Evolutionary conservation across 1,140 invertebrate species (phyloP).

Genomic region (Dendrolimus kikuchii): DNA sequence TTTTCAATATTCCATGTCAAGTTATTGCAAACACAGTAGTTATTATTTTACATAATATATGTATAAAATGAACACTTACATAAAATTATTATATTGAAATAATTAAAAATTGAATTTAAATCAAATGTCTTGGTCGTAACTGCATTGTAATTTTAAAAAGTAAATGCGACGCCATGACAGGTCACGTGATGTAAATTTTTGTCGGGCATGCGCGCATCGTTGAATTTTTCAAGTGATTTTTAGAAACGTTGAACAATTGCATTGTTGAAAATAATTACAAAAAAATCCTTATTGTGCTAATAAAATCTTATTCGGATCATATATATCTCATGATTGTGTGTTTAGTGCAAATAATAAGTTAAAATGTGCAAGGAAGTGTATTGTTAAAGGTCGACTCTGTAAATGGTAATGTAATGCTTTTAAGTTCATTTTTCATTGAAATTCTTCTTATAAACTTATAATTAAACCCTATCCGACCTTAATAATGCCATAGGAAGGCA

Average conservation of each 20-base stretch:
- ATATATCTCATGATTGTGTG: conserved; percentile 14
- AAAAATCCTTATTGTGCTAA: conserved; percentile 14
- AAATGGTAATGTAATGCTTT: conserved; percentile 43
- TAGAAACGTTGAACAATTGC: conserved; percentile 50
- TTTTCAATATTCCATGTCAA: no score
- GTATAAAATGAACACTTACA: no score
- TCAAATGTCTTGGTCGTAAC: neutral
- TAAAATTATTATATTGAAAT: no score
- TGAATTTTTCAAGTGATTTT: conserved; percentile 61
- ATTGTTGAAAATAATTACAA: conserved; percentile 22
- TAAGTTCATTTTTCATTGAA: conserved; percentile 38
- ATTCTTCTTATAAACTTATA: conserved; percentile 6
- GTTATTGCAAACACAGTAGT: no score
- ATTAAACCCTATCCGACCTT: no score
- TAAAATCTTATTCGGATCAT: conserved; percentile 4
- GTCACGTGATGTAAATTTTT: conserved; percentile 71
- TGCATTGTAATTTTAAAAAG: conserved; percentile 21
- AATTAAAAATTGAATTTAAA: no score
- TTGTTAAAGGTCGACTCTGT: conserved; percentile 49
- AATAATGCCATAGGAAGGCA: no score
- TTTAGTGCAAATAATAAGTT: conserved; percentile 34
- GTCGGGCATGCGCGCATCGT: conserved; percentile 62
- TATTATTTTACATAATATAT: no score
- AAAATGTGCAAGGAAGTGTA: conserved; percentile 41
- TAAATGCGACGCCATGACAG: conserved; percentile 61